These are phyloP conservation scores for Orthosia incerta DNA, from an alignment of 2,888 invertebrate species.

Conservation along the genomic window DNA sequence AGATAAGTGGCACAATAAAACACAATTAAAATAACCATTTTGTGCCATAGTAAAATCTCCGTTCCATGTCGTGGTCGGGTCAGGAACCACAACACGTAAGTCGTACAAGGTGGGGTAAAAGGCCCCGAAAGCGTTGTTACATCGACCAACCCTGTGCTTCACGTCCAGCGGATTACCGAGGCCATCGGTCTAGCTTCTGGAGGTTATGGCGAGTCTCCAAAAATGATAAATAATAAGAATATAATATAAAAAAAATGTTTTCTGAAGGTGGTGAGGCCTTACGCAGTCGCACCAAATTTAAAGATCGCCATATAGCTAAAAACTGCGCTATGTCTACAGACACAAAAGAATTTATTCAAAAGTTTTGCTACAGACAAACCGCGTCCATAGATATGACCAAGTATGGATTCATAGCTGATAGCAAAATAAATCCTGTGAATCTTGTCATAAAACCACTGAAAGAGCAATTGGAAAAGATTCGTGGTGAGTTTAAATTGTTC, in stretches of 20 bases:
- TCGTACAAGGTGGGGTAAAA: neutral
- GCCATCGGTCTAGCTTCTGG: neutral
- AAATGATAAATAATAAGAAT: neutral
- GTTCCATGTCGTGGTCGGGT: too few species aligned
- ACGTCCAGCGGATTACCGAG: neutral
- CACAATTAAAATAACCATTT: too few species aligned
- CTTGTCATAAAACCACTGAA: slow-evolving; percentile 71
- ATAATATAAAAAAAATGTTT: slow-evolving; percentile 18
- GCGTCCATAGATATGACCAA: slow-evolving; percentile 80
- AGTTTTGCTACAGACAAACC: slow-evolving; percentile 74
- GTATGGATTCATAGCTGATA: slow-evolving; percentile 76
- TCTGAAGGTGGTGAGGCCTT: neutral
- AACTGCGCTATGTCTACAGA: slow-evolving; percentile 66
- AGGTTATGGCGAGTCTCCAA: neutral
- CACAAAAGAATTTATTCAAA: slow-evolving; percentile 76
- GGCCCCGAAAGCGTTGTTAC: neutral
- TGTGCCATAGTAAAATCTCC: too few species aligned
- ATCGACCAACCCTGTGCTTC: neutral
- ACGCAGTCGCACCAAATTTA: neutral
- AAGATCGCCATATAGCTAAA: neutral
- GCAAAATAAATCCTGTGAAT: slow-evolving; percentile 67
- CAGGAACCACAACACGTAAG: too few species aligned
- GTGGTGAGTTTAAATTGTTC: slow-evolving; percentile 60
- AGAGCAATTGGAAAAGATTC: slow-evolving; percentile 70
- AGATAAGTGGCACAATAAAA: too few species aligned